Evolutionary conservation across 1,140 invertebrate genomes (phyloP).

Genomic region (Microplitis demolitor): DNA sequence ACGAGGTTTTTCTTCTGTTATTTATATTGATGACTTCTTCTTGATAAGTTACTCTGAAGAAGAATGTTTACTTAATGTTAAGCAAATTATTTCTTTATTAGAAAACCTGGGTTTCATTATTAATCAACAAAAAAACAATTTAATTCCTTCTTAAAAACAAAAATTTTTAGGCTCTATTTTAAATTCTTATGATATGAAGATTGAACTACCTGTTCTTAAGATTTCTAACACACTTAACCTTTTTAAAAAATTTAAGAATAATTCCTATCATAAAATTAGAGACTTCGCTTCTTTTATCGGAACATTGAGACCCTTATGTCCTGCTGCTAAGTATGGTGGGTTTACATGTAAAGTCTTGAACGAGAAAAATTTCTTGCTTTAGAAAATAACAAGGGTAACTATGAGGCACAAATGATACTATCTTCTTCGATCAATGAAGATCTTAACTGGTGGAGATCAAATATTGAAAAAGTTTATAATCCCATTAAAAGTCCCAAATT

Average conservation of each 20-base stretch:
- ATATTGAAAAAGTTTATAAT: background rate
- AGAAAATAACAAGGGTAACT: background rate
- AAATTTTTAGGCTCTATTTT: slow-evolving; percentile 15
- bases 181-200: slow-evolving; percentile 3
- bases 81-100: background rate
- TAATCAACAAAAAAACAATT: slow-evolving; percentile 7
- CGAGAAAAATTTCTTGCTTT: slow-evolving; percentile 13
- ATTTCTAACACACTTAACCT: background rate
- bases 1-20: background rate
- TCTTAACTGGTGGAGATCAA: slow-evolving; percentile 13
- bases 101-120: slow-evolving; percentile 1
- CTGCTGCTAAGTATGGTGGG: slow-evolving; percentile 7
- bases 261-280: slow-evolving; percentile 4
- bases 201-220: slow-evolving; percentile 4
- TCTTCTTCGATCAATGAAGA: background rate
- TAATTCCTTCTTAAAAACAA: background rate
- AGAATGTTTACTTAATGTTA: background rate
- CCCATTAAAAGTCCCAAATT: background rate
- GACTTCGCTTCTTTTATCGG: slow-evolving; percentile 14
- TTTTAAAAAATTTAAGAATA: background rate
- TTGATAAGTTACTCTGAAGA: background rate
- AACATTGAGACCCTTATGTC: background rate
- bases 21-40: slow-evolving; percentile 3
- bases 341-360: slow-evolving; percentile 5
- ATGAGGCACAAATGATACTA: background rate